Base-by-base conservation (phyloP, 2,888 invertebrate genomes). In the Mylabris sibirica region DNA sequence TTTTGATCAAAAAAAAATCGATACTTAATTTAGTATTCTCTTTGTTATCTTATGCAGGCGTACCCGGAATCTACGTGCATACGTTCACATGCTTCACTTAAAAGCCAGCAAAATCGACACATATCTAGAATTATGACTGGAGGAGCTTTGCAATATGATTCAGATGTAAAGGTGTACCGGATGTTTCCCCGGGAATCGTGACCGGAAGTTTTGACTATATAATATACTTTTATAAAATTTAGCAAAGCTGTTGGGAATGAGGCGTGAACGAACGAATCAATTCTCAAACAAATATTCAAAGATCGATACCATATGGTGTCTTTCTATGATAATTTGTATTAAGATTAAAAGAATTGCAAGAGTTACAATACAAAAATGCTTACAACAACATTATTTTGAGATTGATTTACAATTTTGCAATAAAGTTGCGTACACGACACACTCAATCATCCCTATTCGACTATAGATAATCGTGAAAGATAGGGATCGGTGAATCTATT, bases 201-300 rank as follows among this genome's bases (percentile, higher is more conserved):
- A 83, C 82, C 82, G 79, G 83, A 83, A 83, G 79, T 83, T 81
- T 81, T 78, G 81, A 82, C 82, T 83, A 81, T 81, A 82, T 83
- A 83, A 83, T 83, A 82, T 80, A 81, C 82, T 81, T 79, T 79
- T 80, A 81, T 80, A 80, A 82, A 80, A 82, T 82, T 81, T 81
- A 81, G 65, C 63, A 59, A 14, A 35, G 70, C 12, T 34, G 4
- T 65, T 22, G 9, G 17, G 59, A 11, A 17, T 30, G 62, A 62
- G 65, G 60, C 57, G 70, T 53, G 67, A 44, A 24, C 61, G 44
- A 64, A 65, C 26, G 12, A 57, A 26, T 57, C 22, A 14, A 14
- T 22, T 53, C 6, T 26, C 57, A 5, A 57, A 57, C 5, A 22
- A 57, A 57, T 57, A 26, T 57, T 26, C 57, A n/a, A 57, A 26